phyloP scores from a whole-genome alignment of 2,888 invertebrate species.

The Notodonta ziczac region DNA sequence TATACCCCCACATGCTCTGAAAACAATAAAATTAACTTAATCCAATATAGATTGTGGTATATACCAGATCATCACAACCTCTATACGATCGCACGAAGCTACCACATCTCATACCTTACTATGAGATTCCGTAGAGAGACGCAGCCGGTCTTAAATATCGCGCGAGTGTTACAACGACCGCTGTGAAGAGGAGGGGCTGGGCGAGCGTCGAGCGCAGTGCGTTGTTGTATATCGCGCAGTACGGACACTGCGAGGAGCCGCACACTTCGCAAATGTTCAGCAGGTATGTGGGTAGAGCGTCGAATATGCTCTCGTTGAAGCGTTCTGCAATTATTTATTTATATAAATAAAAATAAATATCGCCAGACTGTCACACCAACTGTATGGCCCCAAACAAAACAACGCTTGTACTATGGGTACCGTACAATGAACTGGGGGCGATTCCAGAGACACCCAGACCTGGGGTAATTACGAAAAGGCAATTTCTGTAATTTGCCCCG shows the following conservation, averaged over 20 bases:
- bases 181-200: constrained; percentile 36
- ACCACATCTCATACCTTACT: constrained; percentile 10
- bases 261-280: constrained; percentile 97
- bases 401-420: too few relatives aligned
- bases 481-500: too few relatives aligned
- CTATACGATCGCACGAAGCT: neutral
- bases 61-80: neutral
- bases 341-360: too few relatives aligned
- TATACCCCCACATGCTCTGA: too few relatives aligned
- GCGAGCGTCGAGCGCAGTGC: constrained; percentile 65
- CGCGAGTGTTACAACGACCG: constrained; percentile 29
- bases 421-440: too few relatives aligned
- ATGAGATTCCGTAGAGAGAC: constrained; percentile 24
- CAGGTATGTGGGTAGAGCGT: constrained; percentile 93
- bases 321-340: constrained; percentile 86
- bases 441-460: too few relatives aligned
- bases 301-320: constrained; percentile 96
- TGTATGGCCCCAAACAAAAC: too few relatives aligned
- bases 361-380: too few relatives aligned
- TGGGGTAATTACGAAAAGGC: too few relatives aligned
- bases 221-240: constrained; percentile 93
- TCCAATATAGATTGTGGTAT: too few relatives aligned
- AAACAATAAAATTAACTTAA: too few relatives aligned
- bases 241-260: constrained; percentile 97
- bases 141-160: constrained; percentile 25